These are phyloP conservation scores for Neogale vison DNA, from an alignment of 2,113 vertebrate species.

Conservation along the genomic window DNA sequence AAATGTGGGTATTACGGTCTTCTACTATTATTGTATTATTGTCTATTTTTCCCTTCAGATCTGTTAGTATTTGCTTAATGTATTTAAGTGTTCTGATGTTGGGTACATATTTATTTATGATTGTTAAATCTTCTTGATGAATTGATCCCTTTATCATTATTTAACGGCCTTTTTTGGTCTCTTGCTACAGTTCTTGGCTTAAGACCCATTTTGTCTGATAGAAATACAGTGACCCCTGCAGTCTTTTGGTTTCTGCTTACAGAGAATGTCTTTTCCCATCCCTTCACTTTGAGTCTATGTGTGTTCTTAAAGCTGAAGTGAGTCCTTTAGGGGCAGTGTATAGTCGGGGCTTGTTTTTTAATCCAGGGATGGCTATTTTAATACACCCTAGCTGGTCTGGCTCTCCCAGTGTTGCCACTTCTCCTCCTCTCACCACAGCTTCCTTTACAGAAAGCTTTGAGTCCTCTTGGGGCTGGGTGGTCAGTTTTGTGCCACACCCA, in stretches of 20 bases:
- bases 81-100: background rate
- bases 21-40: background rate
- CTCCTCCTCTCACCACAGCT: background rate
- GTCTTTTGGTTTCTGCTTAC: background rate
- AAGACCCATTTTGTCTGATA: background rate
- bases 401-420: background rate
- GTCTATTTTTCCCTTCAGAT: background rate
- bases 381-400: background rate
- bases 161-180: background rate
- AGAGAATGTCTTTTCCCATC: background rate
- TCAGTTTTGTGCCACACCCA: background rate
- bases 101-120: background rate
- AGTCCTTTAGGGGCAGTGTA: background rate
- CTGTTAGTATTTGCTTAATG: background rate
- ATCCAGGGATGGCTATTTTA: background rate
- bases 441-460: background rate
- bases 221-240: background rate
- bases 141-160: background rate
- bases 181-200: background rate
- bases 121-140: background rate
- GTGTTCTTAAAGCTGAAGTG: background rate
- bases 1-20: background rate
- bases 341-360: background rate
- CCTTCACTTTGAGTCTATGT: background rate
- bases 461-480: background rate